A percentile compares a stretch with the other conserved stretches of the same genome.
Evolutionary conservation across 2,888 invertebrate genomes (phyloP).

Genomic region (Anoplius nigerrimus): DNA sequence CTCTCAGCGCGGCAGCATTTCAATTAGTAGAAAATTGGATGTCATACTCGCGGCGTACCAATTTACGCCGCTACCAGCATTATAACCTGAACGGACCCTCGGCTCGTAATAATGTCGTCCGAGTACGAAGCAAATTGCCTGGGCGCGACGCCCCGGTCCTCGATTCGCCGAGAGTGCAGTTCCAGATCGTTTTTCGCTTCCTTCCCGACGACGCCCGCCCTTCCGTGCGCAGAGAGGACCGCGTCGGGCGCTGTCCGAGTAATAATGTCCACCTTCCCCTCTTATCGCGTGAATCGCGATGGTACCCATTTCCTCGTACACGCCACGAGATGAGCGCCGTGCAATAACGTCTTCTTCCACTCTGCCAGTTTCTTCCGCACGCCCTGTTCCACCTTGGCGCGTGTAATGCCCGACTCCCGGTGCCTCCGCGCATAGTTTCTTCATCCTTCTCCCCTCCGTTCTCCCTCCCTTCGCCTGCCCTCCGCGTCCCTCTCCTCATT

Average conservation of each 20-base stretch:
- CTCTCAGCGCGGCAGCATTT: too few relatives aligned
- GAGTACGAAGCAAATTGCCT: too few relatives aligned
- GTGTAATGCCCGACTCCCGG: conserved; percentile 9
- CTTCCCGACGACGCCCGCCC: not conserved
- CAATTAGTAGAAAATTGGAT: too few relatives aligned
- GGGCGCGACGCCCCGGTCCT: too few relatives aligned
- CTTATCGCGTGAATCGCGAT: conserved; percentile 48
- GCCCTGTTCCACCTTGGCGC: conserved; percentile 12
- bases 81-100: too few relatives aligned
- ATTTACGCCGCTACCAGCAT: too few relatives aligned
- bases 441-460: not conserved
- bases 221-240: not conserved
- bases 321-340: conserved; percentile 37
- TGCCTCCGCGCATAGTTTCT: not conserved
- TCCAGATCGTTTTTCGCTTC: not conserved
- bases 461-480: not conserved
- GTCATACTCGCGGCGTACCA: too few relatives aligned
- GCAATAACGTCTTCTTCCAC: conserved; percentile 53
- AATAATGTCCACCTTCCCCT: conserved; percentile 25
- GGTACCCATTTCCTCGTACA: conserved; percentile 49
- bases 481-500: not conserved
- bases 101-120: too few relatives aligned
- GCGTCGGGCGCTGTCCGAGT: not conserved
- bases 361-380: conserved; percentile 22
- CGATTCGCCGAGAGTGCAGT: not conserved